Evolutionary conservation across 2,113 vertebrate species (phyloP).

Genomic region (Dolichallabes microphthalmus): DNA sequence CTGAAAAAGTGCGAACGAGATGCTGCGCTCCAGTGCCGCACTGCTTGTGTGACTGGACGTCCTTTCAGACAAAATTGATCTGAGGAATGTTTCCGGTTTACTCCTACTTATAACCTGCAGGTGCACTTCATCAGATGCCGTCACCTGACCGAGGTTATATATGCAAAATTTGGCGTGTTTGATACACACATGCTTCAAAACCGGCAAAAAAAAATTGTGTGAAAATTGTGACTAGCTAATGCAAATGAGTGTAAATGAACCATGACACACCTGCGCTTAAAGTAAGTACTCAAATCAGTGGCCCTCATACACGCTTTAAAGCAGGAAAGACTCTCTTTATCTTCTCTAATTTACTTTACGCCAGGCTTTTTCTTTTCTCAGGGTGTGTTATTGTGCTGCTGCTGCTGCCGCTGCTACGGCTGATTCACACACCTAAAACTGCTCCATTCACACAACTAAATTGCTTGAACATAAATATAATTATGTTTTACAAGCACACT

Average conservation of each 20-base stretch:
- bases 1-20: too few relatives aligned
- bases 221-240: not conserved
- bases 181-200: too few relatives aligned
- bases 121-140: too few relatives aligned
- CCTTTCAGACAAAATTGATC: too few relatives aligned
- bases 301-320: not conserved
- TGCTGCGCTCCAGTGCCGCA: too few relatives aligned
- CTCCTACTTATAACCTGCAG: too few relatives aligned
- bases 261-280: not conserved
- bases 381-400: slow-evolving; percentile 15
- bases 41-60: too few relatives aligned
- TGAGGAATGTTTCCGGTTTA: too few relatives aligned
- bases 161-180: too few relatives aligned
- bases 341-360: slow-evolving; percentile 66
- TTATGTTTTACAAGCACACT: slow-evolving; percentile 74
- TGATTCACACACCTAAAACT: slow-evolving; percentile 74
- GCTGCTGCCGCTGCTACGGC: slow-evolving; percentile 62
- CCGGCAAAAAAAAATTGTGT: too few relatives aligned
- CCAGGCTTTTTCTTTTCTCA: slow-evolving; percentile 59
- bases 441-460: slow-evolving; percentile 65
- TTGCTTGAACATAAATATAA: slow-evolving; percentile 68
- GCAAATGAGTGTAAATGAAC: not conserved
- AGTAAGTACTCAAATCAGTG: not conserved
- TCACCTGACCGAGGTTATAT: too few relatives aligned
- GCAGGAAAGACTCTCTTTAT: slow-evolving; percentile 38